Conservation (phyloP, 2,888 invertebrate genomes). For the Eupithecia subfuscata region DNA sequence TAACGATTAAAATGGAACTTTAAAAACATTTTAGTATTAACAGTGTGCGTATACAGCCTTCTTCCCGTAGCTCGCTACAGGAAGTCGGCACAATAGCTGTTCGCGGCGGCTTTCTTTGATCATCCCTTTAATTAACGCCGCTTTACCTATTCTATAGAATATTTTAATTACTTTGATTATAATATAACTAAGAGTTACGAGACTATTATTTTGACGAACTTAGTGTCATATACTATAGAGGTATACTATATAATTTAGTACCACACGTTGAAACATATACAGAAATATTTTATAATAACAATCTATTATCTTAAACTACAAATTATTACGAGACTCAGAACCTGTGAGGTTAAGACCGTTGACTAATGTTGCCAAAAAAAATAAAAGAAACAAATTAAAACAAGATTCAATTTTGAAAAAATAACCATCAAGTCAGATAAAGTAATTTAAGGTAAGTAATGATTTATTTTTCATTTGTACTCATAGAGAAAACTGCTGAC, state of each 20-base stretch:
- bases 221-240: not conserved
- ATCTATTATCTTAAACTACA: too few species aligned
- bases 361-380: not conserved
- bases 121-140: slow-evolving; percentile 74
- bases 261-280: too few species aligned
- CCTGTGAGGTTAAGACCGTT: too few species aligned
- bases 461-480: not conserved
- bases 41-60: slow-evolving; percentile 43
- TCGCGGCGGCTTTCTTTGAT: slow-evolving; percentile 74
- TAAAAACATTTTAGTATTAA: not conserved
- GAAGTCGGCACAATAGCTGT: slow-evolving; percentile 76
- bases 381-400: not conserved
- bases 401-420: not conserved
- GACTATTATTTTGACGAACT: slow-evolving; percentile 11
- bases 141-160: slow-evolving; percentile 29
- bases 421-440: not conserved
- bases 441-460: not conserved
- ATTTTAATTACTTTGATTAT: slow-evolving; percentile 35
- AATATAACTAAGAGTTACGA: slow-evolving; percentile 15
- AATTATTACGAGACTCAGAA: too few species aligned
- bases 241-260: too few species aligned
- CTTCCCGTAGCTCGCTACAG: slow-evolving; percentile 47
- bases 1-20: too few species aligned
- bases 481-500: not conserved
- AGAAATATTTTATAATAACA: too few species aligned